Conservation (phyloP, 1,140 invertebrate species). For the Bombus impatiens region DNA sequence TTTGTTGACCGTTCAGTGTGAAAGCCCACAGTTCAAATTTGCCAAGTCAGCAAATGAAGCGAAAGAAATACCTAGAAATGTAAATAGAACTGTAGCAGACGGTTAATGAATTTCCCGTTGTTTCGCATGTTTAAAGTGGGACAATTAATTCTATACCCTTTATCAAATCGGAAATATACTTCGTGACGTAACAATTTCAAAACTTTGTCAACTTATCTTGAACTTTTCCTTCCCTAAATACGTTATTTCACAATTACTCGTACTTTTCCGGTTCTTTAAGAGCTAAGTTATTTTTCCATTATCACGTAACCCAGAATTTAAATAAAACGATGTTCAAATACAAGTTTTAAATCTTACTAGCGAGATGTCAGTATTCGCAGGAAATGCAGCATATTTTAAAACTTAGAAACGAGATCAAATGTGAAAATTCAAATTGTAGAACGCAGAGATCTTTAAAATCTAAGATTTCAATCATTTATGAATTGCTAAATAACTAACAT, state of each 20-base stretch:
- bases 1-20: neutral
- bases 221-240: neutral
- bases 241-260: neutral
- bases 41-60: constrained; percentile 7
- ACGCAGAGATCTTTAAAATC: too few relatives aligned
- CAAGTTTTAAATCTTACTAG: too few relatives aligned
- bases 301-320: too few relatives aligned
- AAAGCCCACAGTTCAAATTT: neutral
- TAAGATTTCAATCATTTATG: too few relatives aligned
- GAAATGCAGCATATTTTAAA: too few relatives aligned
- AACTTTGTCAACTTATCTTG: neutral
- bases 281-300: too few relatives aligned
- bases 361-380: too few relatives aligned
- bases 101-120: neutral
- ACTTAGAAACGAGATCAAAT: too few relatives aligned
- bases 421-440: too few relatives aligned
- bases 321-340: too few relatives aligned
- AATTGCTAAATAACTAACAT: too few relatives aligned
- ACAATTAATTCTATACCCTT: constrained; percentile 16
- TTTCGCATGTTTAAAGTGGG: constrained; percentile 10
- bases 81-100: neutral
- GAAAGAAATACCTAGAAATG: constrained; percentile 18
- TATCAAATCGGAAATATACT: neutral
- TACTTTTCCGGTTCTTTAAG: neutral
- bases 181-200: neutral